A percentile compares a stretch with the other conserved stretches of the same genome.
Evolutionary conservation across 2,113 vertebrate species (phyloP).

Genomic region (Todiramphus saurophagus): DNA sequence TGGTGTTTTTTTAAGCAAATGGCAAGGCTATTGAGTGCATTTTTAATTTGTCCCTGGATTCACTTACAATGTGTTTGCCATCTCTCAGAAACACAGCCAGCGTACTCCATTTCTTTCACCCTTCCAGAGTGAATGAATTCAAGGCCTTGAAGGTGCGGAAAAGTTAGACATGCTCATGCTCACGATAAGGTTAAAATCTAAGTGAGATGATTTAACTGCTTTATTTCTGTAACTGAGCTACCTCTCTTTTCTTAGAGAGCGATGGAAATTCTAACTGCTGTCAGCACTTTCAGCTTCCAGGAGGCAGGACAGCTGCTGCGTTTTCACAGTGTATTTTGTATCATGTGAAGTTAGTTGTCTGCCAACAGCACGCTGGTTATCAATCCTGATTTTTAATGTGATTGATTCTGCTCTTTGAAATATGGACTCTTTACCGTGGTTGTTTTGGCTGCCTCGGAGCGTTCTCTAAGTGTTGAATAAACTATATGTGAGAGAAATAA

Average conservation of each 20-base stretch:
- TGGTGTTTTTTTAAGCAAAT: background rate
- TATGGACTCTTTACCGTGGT: background rate
- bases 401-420: slow-evolving; percentile 20
- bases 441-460: background rate
- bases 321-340: background rate
- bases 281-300: background rate
- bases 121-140: background rate
- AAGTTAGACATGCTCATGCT: background rate
- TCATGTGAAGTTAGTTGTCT: background rate
- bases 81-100: rapidly evolving
- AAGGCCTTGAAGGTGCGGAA: background rate
- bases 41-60: background rate
- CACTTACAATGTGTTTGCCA: background rate
- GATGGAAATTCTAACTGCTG: background rate
- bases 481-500: background rate
- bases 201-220: background rate
- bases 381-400: background rate
- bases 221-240: background rate
- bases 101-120: rapidly evolving
- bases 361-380: background rate
- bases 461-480: background rate
- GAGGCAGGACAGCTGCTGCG: background rate
- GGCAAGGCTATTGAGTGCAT: background rate
- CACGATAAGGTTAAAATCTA: background rate
- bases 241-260: background rate